Percentiles rank a stretch among this genome's conserved stretches.
Conservation (phyloP, 2,113 vertebrate genomes). For the Plecturocebus donacophilus region DNA sequence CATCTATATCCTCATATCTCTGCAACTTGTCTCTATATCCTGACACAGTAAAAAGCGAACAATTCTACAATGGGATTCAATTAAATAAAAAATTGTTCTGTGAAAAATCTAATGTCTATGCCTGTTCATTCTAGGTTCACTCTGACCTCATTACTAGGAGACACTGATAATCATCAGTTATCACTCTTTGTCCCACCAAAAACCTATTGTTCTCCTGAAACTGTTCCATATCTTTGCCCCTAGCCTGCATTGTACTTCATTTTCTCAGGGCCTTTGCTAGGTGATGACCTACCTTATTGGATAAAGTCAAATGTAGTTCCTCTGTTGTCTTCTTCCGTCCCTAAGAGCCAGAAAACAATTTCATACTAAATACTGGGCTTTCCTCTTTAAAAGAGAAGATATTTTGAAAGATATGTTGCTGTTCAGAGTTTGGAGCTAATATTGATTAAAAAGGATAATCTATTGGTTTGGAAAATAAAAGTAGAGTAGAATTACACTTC, state of each 20-base stretch:
- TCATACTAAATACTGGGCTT: not conserved
- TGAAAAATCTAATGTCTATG: not conserved
- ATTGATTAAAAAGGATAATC: not conserved
- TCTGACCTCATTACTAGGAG: not conserved
- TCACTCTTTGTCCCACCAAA: not conserved
- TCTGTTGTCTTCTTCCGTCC: not conserved
- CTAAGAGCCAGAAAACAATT: not conserved
- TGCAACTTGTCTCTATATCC: not conserved
- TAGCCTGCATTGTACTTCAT: rapidly evolving
- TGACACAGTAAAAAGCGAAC: not conserved
- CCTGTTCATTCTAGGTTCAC: not conserved
- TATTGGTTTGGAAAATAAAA: not conserved
- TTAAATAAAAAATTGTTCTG: not conserved
- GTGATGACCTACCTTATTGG: not conserved
- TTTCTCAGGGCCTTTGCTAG: not conserved
- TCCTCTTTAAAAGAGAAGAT: not conserved
- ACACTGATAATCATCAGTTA: not conserved
- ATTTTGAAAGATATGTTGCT: not conserved
- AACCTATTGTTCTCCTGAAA: not conserved
- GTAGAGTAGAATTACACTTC: not conserved
- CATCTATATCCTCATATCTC: not conserved
- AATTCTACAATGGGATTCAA: not conserved
- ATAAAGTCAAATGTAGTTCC: not conserved
- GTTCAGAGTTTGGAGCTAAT: too few relatives aligned
- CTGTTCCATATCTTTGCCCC: not conserved